Evolutionary conservation across 2,113 vertebrate genomes (phyloP).

Genomic region (Neogobius melanostomus): DNA sequence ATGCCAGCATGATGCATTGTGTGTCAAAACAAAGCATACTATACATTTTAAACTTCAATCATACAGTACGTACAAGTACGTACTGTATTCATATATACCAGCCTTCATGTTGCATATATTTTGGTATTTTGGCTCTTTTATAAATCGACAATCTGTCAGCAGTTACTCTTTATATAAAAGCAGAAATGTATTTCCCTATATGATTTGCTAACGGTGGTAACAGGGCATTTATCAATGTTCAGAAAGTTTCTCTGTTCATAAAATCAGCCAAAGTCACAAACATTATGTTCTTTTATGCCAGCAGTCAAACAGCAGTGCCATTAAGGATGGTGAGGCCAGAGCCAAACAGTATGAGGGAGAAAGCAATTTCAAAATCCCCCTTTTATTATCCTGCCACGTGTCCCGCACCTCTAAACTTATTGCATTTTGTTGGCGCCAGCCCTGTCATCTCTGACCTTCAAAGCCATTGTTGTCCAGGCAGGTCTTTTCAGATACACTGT

Average conservation of each 20-base stretch:
- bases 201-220: background rate
- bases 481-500: constrained; percentile 16
- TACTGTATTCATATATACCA: background rate
- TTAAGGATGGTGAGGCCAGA: constrained; percentile 41
- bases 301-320: constrained; percentile 40
- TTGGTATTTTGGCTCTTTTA: background rate
- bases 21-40: no score
- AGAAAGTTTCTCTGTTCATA: constrained; percentile 29
- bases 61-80: no score
- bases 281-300: constrained; percentile 28
- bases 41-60: no score
- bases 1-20: no score
- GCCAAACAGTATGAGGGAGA: constrained; percentile 48
- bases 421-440: constrained; percentile 44
- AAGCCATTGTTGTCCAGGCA: constrained; percentile 13
- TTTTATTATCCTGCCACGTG: constrained; percentile 55
- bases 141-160: background rate
- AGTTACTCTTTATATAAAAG: background rate
- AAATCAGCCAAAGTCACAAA: constrained; percentile 39
- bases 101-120: background rate
- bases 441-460: constrained; percentile 51
- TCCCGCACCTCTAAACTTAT: constrained; percentile 42
- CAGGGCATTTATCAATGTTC: constrained; percentile 6
- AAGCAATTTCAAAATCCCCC: constrained; percentile 52
- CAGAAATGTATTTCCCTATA: background rate